Percentiles rank a stretch among this genome's conserved stretches.
These are phyloP conservation scores for Nilaparvata lugens DNA, from an alignment of 1,140 invertebrate genomes.

Conservation along the genomic window DNA sequence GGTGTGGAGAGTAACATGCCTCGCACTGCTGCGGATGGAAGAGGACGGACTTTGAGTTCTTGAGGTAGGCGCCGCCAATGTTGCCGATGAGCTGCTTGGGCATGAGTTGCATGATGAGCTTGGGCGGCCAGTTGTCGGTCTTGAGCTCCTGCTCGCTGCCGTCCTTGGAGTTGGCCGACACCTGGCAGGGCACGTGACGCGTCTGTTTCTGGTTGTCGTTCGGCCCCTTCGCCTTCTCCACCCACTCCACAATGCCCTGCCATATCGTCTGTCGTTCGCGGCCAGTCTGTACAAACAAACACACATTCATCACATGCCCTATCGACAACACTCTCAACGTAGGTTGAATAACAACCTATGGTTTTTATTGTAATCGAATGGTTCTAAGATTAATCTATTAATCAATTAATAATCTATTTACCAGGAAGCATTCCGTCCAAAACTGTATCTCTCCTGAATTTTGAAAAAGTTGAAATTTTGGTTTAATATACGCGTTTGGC, in stretches of 20 bases:
- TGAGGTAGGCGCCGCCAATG: conserved; percentile 75
- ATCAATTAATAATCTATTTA: too few relatives aligned
- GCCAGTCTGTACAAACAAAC: conserved; percentile 18
- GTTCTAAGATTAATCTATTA: too few relatives aligned
- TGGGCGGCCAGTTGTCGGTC: conserved; percentile 84
- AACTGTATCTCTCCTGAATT: too few relatives aligned
- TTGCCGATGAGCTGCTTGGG: conserved; percentile 82
- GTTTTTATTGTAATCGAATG: too few relatives aligned
- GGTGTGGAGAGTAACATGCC: too few relatives aligned
- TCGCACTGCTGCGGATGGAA: conserved; percentile 72
- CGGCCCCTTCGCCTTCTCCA: conserved; percentile 66
- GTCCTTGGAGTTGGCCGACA: conserved; percentile 64
- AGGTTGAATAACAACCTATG: too few relatives aligned
- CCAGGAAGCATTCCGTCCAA: too few relatives aligned
- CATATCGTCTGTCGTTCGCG: conserved; percentile 66
- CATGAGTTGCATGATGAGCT: conserved; percentile 88
- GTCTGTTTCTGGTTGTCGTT: conserved; percentile 56
- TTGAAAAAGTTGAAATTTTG: too few relatives aligned
- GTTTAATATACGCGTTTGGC: too few relatives aligned
- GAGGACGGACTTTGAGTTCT: conserved; percentile 77
- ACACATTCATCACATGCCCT: too few relatives aligned
- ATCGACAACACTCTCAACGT: too few relatives aligned
- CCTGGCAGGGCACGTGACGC: conserved; percentile 73
- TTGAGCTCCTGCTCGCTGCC: conserved; percentile 69
- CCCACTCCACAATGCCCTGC: conserved; percentile 83